Evolutionary conservation across 2,797 vertebrate species (phyloP).

Genomic region (Margarornis squamiger): DNA sequence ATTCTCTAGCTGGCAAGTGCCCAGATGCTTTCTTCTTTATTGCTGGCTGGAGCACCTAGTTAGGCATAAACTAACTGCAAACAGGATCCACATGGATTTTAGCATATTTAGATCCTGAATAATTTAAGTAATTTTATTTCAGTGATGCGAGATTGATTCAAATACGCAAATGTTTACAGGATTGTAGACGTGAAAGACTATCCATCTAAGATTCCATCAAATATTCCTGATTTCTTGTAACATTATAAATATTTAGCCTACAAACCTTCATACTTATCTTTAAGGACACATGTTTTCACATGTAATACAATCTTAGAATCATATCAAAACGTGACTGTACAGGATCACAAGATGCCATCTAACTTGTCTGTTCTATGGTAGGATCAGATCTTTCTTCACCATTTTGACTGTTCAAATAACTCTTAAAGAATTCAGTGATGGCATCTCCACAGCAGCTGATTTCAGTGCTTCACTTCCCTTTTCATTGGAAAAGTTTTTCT

Average conservation of each 20-base stretch:
- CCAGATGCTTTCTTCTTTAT: slow-evolving; percentile 61
- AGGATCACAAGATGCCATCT: background rate
- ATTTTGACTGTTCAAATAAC: background rate
- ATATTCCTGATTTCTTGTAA: background rate
- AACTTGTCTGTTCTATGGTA: background rate
- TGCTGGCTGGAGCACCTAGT: slow-evolving; percentile 56
- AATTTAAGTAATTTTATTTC: slow-evolving; percentile 74
- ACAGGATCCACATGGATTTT: slow-evolving; percentile 61
- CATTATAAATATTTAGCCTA: background rate
- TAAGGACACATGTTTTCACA: background rate
- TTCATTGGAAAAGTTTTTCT: background rate
- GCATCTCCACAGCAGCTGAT: background rate
- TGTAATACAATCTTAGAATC: background rate
- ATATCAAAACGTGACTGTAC: background rate
- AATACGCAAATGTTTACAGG: slow-evolving; percentile 62
- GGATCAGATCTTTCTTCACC: background rate
- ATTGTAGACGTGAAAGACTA: background rate
- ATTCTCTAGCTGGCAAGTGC: slow-evolving; percentile 49
- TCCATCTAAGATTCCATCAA: background rate
- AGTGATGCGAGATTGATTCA: slow-evolving; percentile 45
- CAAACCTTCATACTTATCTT: background rate
- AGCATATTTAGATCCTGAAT: slow-evolving; percentile 69
- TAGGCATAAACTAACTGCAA: slow-evolving; percentile 69
- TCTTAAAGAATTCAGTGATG: background rate
- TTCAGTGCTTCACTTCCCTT: background rate